These are phyloP conservation scores for Poecilia velifera DNA, from an alignment of 2,797 vertebrate genomes.

Conservation along the genomic window DNA sequence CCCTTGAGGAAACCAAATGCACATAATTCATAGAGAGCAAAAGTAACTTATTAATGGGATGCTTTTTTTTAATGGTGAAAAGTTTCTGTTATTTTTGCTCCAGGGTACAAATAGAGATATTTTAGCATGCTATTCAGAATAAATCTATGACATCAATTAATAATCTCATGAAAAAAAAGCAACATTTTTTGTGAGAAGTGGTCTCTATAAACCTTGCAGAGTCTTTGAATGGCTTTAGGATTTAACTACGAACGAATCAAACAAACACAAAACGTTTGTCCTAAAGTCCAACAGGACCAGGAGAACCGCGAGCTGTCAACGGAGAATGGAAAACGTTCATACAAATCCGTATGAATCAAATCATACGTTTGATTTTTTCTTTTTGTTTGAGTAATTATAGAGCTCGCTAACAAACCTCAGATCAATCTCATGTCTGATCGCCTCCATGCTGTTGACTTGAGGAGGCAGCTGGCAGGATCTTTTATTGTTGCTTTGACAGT, in stretches of 20 bases:
- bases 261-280: slow-evolving; percentile 22
- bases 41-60: background rate
- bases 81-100: background rate
- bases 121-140: background rate
- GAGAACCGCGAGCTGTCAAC: slow-evolving; percentile 16
- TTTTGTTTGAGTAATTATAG: slow-evolving; percentile 33
- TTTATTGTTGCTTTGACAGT: slow-evolving; percentile 9
- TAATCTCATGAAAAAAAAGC: background rate
- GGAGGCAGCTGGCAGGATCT: slow-evolving; percentile 8
- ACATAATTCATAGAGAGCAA: background rate
- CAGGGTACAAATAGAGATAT: background rate
- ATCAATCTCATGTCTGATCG: slow-evolving; percentile 27
- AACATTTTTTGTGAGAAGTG: background rate
- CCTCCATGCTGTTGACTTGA: slow-evolving; percentile 22
- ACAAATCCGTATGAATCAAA: background rate
- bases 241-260: slow-evolving; percentile 19
- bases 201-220: background rate
- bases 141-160: background rate
- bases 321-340: slow-evolving; percentile 9
- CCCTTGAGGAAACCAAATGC: background rate
- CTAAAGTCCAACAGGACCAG: slow-evolving; percentile 24
- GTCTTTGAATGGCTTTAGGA: background rate
- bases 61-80: background rate
- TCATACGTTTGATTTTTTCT: background rate
- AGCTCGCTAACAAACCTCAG: slow-evolving; percentile 31